These are phyloP conservation scores for Molorchus minor DNA, from an alignment of 2,888 invertebrate genomes.

Conservation along the genomic window DNA sequence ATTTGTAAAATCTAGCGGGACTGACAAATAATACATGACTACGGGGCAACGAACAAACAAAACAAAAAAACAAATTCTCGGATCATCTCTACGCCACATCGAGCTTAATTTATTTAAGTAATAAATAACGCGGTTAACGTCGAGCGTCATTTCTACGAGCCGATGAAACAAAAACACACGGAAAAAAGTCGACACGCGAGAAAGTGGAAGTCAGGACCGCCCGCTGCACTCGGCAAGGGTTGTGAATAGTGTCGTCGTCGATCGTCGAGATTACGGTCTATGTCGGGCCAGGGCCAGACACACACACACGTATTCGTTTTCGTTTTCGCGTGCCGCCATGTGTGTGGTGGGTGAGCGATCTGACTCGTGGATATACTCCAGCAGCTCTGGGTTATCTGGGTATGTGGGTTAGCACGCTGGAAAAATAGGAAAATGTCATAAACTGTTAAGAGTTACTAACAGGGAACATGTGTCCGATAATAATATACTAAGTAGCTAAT, in stretches of 20 bases:
- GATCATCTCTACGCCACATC: background rate
- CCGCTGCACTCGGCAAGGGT: slow-evolving; percentile 8
- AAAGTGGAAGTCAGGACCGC: slow-evolving; percentile 1
- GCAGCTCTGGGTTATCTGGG: too few species aligned
- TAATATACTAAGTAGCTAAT: too few species aligned
- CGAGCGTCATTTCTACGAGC: slow-evolving; percentile 4
- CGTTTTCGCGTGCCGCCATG: background rate
- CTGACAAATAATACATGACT: background rate
- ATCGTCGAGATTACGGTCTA: slow-evolving; percentile 9
- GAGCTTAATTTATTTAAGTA: slow-evolving; percentile 5
- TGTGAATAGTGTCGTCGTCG: slow-evolving; percentile 16
- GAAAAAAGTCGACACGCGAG: slow-evolving; percentile 6
- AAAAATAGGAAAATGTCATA: too few species aligned
- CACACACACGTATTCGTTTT: slow-evolving; percentile 3
- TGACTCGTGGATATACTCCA: too few species aligned
- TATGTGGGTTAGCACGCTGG: too few species aligned
- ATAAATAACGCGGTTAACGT: slow-evolving; percentile 2
- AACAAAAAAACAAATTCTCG: slow-evolving; percentile 6
- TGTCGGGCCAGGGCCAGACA: slow-evolving; percentile 1
- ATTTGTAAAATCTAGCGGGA: too few species aligned
- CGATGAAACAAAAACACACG: background rate
- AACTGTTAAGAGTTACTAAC: too few species aligned
- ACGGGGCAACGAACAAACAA: background rate
- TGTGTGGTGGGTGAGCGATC: slow-evolving; percentile 1
- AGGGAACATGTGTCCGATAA: too few species aligned